Evolutionary conservation across 2,113 vertebrate species (phyloP), one percentile per base, ranked within the genome.

Genomic region (Octodon degus): DNA sequence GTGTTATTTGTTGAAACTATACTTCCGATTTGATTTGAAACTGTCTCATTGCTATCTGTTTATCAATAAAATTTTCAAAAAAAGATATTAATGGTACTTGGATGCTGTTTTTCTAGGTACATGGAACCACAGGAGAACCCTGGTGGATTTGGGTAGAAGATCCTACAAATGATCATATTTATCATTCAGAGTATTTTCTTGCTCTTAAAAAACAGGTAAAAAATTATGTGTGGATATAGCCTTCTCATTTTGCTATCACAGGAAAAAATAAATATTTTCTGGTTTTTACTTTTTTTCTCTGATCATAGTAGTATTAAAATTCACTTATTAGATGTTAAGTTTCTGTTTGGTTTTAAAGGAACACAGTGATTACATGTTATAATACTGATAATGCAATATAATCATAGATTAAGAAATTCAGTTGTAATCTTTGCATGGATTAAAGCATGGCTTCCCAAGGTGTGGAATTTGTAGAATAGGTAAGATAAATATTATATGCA

Each of bases 61-160:
- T n/a, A n/a, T n/a, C n/a, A n/a, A n/a, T n/a, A n/a, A n/a, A n/a
- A n/a, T n/a, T n/a, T n/a, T n/a, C n/a, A n/a, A n/a, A n/a, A n/a
- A n/a, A n/a, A n/a, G n/a, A 12, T 89, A 43, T 22, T 65, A 34
- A 34, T 58, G 79, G 68, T 93, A 40, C 55, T 62, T 77, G 10
- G 47, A 67, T 50, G 20, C 72, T 47, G 55, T 98, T 97, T 97
- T 83, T 97, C 0, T 98, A 99, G 99, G 99, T 99, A 16, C 99
- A 99, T 22, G 99, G 99, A 43, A 99, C 99, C 63, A 99, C 99
- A 83, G 99, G 99, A 63, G 99, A 99, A 97, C 99, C 99, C 0
- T 99, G 99, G 99, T 99, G 99, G 99, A 98, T 99, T 96, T 99
- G 99, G 99, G 99, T 99, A 87, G 99, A 99, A 98, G 99, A 99